A percentile compares a stretch with the other conserved stretches of the same genome.
Conservation (phyloP, 2,797 vertebrate genomes). For the Botia almorhae region DNA sequence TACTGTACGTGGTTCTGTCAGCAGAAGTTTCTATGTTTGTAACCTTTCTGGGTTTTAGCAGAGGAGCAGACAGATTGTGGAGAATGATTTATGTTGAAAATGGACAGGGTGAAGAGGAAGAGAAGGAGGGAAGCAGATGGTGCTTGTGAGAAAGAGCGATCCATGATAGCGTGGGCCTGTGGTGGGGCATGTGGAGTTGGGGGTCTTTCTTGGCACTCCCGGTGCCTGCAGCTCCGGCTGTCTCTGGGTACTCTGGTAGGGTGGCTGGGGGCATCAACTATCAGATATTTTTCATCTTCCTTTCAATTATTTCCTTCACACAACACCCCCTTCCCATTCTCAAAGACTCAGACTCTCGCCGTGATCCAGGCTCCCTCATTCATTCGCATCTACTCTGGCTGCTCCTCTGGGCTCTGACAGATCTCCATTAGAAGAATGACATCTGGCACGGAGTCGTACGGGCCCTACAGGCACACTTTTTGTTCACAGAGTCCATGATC, state of each 20-base stretch:
- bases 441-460: neutral
- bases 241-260: slow-evolving; percentile 36
- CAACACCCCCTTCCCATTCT: slow-evolving; percentile 7
- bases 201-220: slow-evolving; percentile 33
- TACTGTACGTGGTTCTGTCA: slow-evolving; percentile 43
- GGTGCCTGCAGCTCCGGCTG: slow-evolving; percentile 14
- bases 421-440: slow-evolving; percentile 28
- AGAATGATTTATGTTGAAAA: slow-evolving; percentile 79
- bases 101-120: slow-evolving; percentile 68
- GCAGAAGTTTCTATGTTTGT: slow-evolving; percentile 69
- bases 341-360: slow-evolving; percentile 12
- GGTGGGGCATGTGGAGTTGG: slow-evolving; percentile 21
- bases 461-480: slow-evolving; percentile 32
- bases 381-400: slow-evolving; percentile 29
- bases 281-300: slow-evolving; percentile 23
- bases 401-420: slow-evolving; percentile 37
- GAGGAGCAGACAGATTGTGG: slow-evolving; percentile 77
- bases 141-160: slow-evolving; percentile 73
- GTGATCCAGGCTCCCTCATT: slow-evolving; percentile 31
- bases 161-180: slow-evolving; percentile 41
- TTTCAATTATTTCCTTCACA: slow-evolving; percentile 18
- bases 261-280: slow-evolving; percentile 32
- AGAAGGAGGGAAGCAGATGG: slow-evolving; percentile 76
- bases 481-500: slow-evolving; percentile 10
- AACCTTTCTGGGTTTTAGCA: slow-evolving; percentile 74